Evolutionary conservation across 2,113 vertebrate species (phyloP).

Genomic region (Dromas ardeola): DNA sequence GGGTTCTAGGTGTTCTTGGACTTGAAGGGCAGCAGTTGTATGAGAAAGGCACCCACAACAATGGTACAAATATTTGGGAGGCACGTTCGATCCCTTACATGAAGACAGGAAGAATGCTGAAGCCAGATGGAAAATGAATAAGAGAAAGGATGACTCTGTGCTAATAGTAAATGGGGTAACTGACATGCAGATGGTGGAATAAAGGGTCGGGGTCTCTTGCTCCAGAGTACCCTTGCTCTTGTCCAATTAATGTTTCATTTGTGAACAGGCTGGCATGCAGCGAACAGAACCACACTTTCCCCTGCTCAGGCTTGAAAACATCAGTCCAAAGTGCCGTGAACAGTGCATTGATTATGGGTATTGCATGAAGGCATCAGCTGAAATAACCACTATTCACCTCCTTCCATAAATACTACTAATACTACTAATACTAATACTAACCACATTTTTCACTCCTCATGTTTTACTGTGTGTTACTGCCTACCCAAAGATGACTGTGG

Average conservation of each 20-base stretch:
- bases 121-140: neutral
- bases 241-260: neutral
- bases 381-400: neutral
- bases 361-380: neutral
- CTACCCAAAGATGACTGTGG: neutral
- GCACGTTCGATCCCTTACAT: neutral
- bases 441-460: fast-evolving
- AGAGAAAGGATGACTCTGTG: neutral
- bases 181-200: neutral
- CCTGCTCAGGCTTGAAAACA: neutral
- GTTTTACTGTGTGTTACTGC: neutral
- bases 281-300: neutral
- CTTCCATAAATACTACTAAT: neutral
- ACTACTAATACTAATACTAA: neutral
- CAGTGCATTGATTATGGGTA: neutral
- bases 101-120: neutral
- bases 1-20: neutral
- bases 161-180: neutral
- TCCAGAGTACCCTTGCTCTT: neutral
- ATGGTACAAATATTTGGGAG: neutral
- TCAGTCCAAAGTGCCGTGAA: neutral
- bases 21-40: neutral
- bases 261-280: neutral
- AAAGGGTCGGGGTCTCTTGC: fast-evolving
- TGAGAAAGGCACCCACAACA: neutral